Percentiles rank a stretch among this genome's conserved stretches.
These are phyloP conservation scores for Dioctria rufipes DNA, from an alignment of 2,888 invertebrate genomes.

Conservation along the genomic window DNA sequence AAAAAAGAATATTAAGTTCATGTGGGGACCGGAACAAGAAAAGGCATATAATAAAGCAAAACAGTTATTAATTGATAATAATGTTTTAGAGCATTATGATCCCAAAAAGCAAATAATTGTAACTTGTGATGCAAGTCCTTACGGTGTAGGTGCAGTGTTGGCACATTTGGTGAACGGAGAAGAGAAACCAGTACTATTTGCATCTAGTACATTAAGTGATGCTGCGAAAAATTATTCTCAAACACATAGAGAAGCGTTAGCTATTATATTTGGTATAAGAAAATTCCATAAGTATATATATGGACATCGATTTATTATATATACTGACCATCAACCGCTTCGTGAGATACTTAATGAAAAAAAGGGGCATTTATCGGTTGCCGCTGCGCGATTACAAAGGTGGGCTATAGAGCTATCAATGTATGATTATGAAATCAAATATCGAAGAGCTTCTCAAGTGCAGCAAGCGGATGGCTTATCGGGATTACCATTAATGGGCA, in stretches of 20 bases:
- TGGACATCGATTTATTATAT: slow-evolving; percentile 62
- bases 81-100: slow-evolving; percentile 48
- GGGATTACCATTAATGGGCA: no score
- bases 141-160: slow-evolving; percentile 47
- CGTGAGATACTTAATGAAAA: no score
- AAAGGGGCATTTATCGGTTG: no score
- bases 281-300: slow-evolving; percentile 63
- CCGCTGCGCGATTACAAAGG: no score
- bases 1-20: no score
- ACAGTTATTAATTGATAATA: neutral
- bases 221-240: slow-evolving; percentile 54
- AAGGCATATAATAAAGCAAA: neutral
- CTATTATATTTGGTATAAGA: slow-evolving; percentile 56
- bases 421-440: no score
- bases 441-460: no score
- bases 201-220: slow-evolving; percentile 39
- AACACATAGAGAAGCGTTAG: slow-evolving; percentile 54
- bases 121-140: slow-evolving; percentile 45
- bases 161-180: slow-evolving; percentile 42
- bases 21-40: no score
- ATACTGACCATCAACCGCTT: no score
- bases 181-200: slow-evolving; percentile 50
- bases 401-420: no score
- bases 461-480: no score
- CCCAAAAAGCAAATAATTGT: slow-evolving; percentile 40